Conservation (phyloP, 64 coral and sea anemone species). For the Dendronephthya gigantea region DNA sequence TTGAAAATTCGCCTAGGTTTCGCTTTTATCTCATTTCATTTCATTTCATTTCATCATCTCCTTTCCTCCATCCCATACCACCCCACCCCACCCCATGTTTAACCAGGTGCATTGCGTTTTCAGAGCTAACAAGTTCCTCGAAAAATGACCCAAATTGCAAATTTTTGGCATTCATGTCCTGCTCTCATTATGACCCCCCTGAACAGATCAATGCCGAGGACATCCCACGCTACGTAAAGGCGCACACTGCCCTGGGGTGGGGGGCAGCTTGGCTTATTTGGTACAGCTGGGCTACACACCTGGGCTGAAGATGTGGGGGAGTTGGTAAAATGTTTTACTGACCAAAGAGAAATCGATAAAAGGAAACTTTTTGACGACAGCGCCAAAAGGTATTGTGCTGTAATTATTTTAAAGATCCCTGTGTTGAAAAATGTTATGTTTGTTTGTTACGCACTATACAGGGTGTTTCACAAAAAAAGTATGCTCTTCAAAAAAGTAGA, state of each 20-base stretch:
- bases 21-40: too few relatives aligned
- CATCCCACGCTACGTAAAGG: conserved; percentile 64
- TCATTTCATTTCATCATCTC: too few relatives aligned
- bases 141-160: conserved; percentile 73
- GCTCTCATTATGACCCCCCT: conserved; percentile 84
- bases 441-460: too few relatives aligned
- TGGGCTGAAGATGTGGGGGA: conserved; percentile 73
- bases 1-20: too few relatives aligned
- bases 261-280: conserved; percentile 71
- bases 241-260: conserved; percentile 88
- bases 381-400: conserved; percentile 40
- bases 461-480: too few relatives aligned
- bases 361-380: conserved; percentile 93
- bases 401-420: neutral
- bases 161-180: conserved; percentile 91
- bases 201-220: conserved; percentile 51
- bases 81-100: too few relatives aligned
- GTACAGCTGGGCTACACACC: conserved; percentile 85
- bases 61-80: too few relatives aligned
- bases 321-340: conserved; percentile 61
- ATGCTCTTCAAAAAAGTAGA: too few relatives aligned
- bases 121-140: conserved; percentile 61
- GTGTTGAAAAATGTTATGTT: neutral
- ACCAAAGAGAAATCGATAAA: conserved; percentile 62
- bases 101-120: neutral